These are phyloP conservation scores for Coptodon bakossiorum DNA, from an alignment of 2,113 vertebrate genomes.

Conservation along the genomic window DNA sequence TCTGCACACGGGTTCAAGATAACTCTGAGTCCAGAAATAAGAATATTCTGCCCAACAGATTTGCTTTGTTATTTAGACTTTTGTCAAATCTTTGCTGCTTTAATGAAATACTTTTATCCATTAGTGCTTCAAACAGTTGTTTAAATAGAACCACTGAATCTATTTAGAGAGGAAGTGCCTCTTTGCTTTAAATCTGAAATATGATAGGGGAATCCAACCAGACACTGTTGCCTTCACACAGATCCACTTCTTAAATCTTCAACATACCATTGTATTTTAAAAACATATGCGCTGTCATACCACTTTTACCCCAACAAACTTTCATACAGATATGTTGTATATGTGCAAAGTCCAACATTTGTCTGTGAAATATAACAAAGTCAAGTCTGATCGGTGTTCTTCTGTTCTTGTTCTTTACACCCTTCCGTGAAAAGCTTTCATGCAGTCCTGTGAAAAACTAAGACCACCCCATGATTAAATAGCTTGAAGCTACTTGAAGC, in stretches of 20 bases:
- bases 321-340: background rate
- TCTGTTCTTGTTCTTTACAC: background rate
- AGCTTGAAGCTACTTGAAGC: background rate
- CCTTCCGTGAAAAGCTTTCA: background rate
- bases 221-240: background rate
- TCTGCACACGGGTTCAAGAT: background rate
- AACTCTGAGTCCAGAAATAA: background rate
- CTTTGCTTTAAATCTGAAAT: background rate
- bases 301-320: no score
- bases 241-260: background rate
- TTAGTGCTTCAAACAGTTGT: background rate
- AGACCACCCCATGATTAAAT: background rate
- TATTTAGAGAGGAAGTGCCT: background rate
- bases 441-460: background rate
- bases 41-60: background rate
- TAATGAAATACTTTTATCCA: background rate
- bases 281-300: rapidly evolving
- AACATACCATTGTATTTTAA: background rate
- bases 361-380: background rate
- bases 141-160: background rate
- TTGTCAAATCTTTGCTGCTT: background rate
- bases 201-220: background rate
- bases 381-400: background rate
- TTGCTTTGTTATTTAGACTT: background rate
- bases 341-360: background rate